Evolutionary conservation across 2,888 invertebrate species (phyloP).

Genomic region (Papilio demoleus): DNA sequence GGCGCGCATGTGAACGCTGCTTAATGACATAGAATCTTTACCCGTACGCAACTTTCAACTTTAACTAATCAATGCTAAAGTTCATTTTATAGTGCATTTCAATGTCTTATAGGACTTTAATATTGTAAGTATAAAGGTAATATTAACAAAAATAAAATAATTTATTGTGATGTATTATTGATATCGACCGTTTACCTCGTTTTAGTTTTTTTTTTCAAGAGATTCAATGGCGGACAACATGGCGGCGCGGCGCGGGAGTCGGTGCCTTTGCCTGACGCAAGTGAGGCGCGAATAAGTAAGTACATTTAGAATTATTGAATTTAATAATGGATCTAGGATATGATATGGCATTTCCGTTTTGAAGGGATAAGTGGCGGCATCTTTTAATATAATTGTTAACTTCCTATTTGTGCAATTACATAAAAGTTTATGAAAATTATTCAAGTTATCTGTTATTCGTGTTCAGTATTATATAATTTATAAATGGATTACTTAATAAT

Average conservation of each 20-base stretch:
- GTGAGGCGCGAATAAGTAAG: constrained; percentile 70
- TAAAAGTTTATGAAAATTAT: not conserved
- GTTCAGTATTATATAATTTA: not conserved
- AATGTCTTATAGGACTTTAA: constrained; percentile 35
- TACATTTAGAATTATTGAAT: constrained; percentile 56
- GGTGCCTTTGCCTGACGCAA: constrained; percentile 70
- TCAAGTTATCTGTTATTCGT: not conserved
- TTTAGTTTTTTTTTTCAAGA: constrained; percentile 46
- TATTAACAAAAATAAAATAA: constrained; percentile 47
- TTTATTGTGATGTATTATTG: constrained; percentile 51
- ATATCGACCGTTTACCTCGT: constrained; percentile 55
- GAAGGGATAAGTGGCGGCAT: constrained; percentile 56
- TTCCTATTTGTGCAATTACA: constrained; percentile 55
- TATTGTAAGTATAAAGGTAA: not conserved
- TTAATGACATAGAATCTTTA: constrained; percentile 77
- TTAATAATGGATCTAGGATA: constrained; percentile 65
- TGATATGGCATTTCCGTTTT: constrained; percentile 77
- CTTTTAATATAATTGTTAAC: constrained; percentile 60
- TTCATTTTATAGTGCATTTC: constrained; percentile 25
- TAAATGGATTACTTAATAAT: not conserved
- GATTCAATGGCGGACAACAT: constrained; percentile 51
- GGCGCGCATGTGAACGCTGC: constrained; percentile 74
- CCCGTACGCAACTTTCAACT: constrained; percentile 37
- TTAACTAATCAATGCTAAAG: constrained; percentile 21
- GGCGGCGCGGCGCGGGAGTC: constrained; percentile 55